phyloP scores from a whole-genome alignment of 2,888 invertebrate genomes.

The Troides helena region DNA sequence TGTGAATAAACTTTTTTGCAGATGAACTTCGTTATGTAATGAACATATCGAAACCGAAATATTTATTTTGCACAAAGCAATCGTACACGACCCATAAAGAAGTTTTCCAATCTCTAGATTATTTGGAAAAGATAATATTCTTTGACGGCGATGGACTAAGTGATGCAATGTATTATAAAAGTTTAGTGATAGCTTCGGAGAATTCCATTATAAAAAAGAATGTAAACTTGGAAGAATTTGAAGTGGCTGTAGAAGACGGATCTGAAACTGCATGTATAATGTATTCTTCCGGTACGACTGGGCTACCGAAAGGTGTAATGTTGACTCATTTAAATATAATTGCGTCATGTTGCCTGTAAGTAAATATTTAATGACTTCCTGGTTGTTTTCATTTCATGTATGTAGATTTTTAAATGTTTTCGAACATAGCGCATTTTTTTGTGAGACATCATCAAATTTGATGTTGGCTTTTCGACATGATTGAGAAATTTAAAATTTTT shows the following conservation, averaged over 20 bases:
- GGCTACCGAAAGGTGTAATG: constrained; percentile 46
- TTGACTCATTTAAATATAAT: constrained; percentile 38
- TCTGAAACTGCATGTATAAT: constrained; percentile 37
- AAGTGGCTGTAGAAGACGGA: constrained; percentile 35
- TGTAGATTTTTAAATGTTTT: background rate
- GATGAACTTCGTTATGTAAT: constrained; percentile 36
- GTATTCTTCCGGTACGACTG: constrained; percentile 47
- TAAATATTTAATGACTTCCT: background rate
- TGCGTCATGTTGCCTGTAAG: constrained; percentile 17
- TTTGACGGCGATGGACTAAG: constrained; percentile 31
- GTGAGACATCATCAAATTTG: background rate
- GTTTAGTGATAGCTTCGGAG: constrained; percentile 20
- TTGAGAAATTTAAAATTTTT: background rate
- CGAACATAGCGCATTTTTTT: background rate
- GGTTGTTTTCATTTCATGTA: background rate
- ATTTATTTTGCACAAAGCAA: constrained; percentile 19
- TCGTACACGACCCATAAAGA: background rate
- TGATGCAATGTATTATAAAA: constrained; percentile 27
- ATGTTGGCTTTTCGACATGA: background rate
- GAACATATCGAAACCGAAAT: constrained; percentile 35
- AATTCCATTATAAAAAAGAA: constrained; percentile 10
- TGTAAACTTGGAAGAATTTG: constrained; percentile 33
- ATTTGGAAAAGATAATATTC: constrained; percentile 35
- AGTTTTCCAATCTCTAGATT: constrained; percentile 22
- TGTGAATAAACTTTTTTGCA: constrained; percentile 22